Percentiles rank a stretch among this genome's conserved stretches.
Evolutionary conservation across 2,888 invertebrate species (phyloP).

Genomic region (Rhagium mordax): DNA sequence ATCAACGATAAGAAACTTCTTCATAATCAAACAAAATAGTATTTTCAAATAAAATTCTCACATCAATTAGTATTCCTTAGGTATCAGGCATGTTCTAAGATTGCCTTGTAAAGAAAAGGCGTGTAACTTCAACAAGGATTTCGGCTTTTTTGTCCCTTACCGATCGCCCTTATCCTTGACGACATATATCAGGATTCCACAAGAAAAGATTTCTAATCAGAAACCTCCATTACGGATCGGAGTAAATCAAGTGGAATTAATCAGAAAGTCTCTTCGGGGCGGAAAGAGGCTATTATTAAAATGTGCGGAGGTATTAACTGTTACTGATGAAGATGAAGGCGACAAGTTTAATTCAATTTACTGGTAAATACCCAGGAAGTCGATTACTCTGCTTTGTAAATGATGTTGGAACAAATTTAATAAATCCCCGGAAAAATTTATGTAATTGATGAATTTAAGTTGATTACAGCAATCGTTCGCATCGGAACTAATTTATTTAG

Average conservation of each 20-base stretch:
- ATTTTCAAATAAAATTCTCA: neutral
- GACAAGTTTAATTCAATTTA: conserved; percentile 34
- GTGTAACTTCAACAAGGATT: neutral
- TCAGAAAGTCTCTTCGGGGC: conserved; percentile 21
- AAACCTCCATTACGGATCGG: conserved; percentile 15
- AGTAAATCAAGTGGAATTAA: conserved; percentile 32
- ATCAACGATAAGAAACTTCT: neutral
- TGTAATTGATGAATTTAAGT: neutral
- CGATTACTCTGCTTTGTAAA: neutral
- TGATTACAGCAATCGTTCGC: neutral
- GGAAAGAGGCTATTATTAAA: conserved; percentile 30
- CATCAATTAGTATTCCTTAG: neutral
- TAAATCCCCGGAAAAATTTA: neutral
- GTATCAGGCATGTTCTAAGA: neutral
- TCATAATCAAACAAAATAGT: neutral
- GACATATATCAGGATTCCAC: conserved; percentile 8
- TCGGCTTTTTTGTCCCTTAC: neutral
- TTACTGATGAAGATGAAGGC: conserved; percentile 20
- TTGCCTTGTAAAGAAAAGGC: neutral
- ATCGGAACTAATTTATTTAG: too few relatives aligned
- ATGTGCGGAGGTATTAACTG: conserved; percentile 31
- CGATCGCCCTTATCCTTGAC: conserved; percentile 5
- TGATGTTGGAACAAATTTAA: neutral
- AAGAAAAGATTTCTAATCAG: conserved; percentile 24
- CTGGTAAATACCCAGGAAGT: conserved; percentile 8